These are phyloP conservation scores for Pseudochirops corinnae DNA, from an alignment of 2,797 vertebrate species.

Conservation along the genomic window DNA sequence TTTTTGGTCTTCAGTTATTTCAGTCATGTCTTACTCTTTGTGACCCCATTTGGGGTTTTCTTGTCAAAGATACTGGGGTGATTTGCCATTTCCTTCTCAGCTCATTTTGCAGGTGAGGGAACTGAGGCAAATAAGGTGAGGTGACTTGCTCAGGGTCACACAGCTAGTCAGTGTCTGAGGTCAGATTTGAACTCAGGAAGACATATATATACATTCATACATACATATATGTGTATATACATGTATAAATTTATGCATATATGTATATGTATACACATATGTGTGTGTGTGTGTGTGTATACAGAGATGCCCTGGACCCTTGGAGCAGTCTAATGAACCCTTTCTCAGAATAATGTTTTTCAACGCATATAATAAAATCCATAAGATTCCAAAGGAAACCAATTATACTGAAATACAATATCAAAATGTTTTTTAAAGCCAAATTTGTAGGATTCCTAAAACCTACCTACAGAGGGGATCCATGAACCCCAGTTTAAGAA, in stretches of 20 bases:
- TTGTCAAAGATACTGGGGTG: neutral
- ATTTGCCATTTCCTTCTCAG: neutral
- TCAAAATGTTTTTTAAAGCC: neutral
- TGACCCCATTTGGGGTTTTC: neutral
- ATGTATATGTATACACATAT: too few relatives aligned
- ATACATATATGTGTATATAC: neutral
- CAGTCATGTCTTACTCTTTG: neutral
- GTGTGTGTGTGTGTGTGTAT: too few relatives aligned
- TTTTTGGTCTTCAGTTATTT: neutral
- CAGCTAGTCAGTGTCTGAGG: too few relatives aligned
- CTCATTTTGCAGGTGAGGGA: neutral
- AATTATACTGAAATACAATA: neutral
- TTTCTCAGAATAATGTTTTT: neutral
- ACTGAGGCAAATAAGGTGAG: neutral
- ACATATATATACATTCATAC: neutral
- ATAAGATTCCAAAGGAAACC: neutral
- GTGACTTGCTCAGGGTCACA: neutral
- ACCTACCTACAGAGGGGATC: neutral
- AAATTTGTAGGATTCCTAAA: neutral
- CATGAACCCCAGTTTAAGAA: neutral
- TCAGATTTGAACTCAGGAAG: neutral
- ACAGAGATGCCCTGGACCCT: too few relatives aligned
- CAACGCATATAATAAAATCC: neutral
- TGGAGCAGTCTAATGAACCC: too few relatives aligned
- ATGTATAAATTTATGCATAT: too few relatives aligned